These are phyloP conservation scores for Haplotaxodon microlepis DNA, from an alignment of 2,113 vertebrate genomes.

Conservation along the genomic window DNA sequence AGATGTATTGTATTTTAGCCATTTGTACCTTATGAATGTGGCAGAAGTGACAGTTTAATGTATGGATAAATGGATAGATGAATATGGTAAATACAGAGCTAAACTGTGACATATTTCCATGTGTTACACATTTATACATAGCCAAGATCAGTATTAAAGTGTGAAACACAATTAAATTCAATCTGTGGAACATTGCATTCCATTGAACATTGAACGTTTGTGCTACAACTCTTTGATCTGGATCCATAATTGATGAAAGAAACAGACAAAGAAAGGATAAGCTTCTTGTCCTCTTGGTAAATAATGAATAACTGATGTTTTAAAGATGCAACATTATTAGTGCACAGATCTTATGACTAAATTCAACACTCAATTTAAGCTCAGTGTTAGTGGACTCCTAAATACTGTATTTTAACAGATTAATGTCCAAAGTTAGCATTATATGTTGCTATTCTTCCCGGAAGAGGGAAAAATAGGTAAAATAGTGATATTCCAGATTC, in stretches of 20 bases:
- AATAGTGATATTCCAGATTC: not conserved
- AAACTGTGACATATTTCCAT: not conserved
- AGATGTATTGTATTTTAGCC: not conserved
- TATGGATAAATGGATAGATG: not conserved
- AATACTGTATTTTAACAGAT: not conserved
- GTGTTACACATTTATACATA: not conserved
- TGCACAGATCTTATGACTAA: not conserved
- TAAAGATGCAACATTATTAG: not conserved
- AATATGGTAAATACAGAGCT: not conserved
- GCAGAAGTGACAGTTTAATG: not conserved
- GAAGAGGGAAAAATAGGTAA: not conserved
- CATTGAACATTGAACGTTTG: not conserved
- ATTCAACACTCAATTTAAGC: not conserved
- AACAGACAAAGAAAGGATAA: not conserved
- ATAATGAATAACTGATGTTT: conserved; percentile 27
- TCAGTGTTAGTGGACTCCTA: not conserved
- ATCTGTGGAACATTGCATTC: not conserved
- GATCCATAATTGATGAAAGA: not conserved
- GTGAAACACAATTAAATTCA: conserved; percentile 5
- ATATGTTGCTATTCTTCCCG: not conserved
- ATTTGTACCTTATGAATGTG: not conserved
- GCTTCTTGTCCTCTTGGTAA: not conserved
- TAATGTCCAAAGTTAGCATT: not conserved
- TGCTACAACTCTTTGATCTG: conserved; percentile 23
- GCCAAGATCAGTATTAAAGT: not conserved